phyloP scores from a whole-genome alignment of 2,113 vertebrate genomes.

The Stomatorhinus ivindoensis region DNA sequence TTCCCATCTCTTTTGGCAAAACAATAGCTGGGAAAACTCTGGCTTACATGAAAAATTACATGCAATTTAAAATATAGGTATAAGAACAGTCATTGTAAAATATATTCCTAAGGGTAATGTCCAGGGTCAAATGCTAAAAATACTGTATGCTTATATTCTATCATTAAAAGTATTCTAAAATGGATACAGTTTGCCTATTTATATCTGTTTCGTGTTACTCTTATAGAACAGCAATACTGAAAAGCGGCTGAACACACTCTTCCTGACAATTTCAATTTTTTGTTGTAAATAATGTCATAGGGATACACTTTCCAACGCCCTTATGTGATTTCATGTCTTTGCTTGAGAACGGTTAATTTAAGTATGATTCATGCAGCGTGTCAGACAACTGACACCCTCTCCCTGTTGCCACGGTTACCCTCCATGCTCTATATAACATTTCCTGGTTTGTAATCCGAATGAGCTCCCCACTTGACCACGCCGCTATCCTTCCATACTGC shows the following conservation, averaged over 20 bases:
- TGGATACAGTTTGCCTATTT: neutral
- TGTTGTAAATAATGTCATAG: slow-evolving; percentile 48
- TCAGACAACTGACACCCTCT: slow-evolving; percentile 39
- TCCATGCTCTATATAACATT: slow-evolving; percentile 28
- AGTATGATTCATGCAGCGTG: slow-evolving; percentile 48
- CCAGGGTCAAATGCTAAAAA: neutral
- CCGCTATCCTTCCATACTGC: slow-evolving; percentile 36
- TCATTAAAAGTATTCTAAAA: neutral
- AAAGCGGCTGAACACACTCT: slow-evolving; percentile 23
- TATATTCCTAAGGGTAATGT: neutral
- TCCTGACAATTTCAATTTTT: slow-evolving; percentile 37
- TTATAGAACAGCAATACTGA: neutral
- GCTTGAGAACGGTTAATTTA: slow-evolving; percentile 63
- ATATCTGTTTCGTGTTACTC: neutral
- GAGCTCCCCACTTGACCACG: slow-evolving; percentile 45
- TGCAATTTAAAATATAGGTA: neutral
- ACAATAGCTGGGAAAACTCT: neutral
- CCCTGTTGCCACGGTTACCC: slow-evolving; percentile 19
- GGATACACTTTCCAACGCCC: slow-evolving; percentile 59
- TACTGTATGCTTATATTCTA: neutral
- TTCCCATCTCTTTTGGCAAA: neutral
- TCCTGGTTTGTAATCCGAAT: slow-evolving; percentile 47
- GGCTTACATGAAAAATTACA: neutral
- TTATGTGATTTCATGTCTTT: slow-evolving; percentile 48
- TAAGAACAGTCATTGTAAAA: neutral